Evolutionary conservation across 2,797 vertebrate species (phyloP), one percentile per base, ranked within the genome.

Genomic region (Furcifer pardalis): DNA sequence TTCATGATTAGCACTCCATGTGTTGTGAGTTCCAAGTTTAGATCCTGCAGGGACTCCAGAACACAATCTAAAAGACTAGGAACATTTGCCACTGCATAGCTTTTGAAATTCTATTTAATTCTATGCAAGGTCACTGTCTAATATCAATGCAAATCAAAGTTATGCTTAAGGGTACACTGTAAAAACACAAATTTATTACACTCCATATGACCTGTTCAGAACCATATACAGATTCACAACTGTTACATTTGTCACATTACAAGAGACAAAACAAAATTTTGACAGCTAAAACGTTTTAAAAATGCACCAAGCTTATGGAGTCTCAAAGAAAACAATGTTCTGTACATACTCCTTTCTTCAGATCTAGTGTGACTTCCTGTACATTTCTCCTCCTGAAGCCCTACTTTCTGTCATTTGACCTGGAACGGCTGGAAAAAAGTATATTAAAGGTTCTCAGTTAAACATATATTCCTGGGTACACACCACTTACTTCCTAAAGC

Each of bases 391-490:
- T 94, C 88, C 91, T 91, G 93, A 93, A 93, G 89, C 94, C 92
- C 81, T 98, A 99, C 91, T 98, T 98, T 93, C 97, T 97, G 88
- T 98, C 98, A 69, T 96, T 97, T 92, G 98, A 99, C 92, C 97
- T 96, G 94, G 98, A 99, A 76, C 97, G 98, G 95, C 98, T 99
- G 79, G 12, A 92, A 73, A 46, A 49, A 79, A 81, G 83, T 3
- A 49, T 27, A 5, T 46, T 4, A 68, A 27, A 32, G 1, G 6
- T 1, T 84, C 27, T 69, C 73, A 83, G 59, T 63, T 7, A 42
- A 66, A 23, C 46, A 1, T 77, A 27, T 30, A 59, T 40, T 7
- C 13, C 19, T n/a, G 30, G 56, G 42, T 35, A 35, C 42, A 77
- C 4, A 77, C 62, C 42, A 72, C 3, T 37, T 56, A 66, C n/a